A percentile compares a stretch with the other conserved stretches of the same genome.
Evolutionary conservation across 2,888 invertebrate genomes (phyloP).

Genomic region (Sturmia bella): DNA sequence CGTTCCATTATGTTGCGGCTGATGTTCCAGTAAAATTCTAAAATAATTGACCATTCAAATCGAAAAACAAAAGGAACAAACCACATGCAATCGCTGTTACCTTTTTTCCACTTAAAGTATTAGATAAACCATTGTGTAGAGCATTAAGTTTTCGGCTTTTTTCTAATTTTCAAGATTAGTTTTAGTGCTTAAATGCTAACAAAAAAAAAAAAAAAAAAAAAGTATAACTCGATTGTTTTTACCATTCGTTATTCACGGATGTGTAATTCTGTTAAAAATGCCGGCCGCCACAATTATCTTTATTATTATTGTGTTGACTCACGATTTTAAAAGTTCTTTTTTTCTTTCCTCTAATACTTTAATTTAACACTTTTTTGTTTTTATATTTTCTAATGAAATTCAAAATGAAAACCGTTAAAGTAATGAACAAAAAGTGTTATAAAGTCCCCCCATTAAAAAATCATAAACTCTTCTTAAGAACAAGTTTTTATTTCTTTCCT

Average conservation of each 20-base stretch:
- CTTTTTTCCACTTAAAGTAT: constrained; percentile 43
- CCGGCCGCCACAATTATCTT: background rate
- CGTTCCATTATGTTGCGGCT: constrained; percentile 26
- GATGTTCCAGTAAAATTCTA: constrained; percentile 42
- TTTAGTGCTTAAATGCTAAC: too few species aligned
- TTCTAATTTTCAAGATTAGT: too few species aligned
- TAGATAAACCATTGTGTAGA: constrained; percentile 14
- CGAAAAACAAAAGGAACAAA: background rate
- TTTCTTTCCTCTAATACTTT: background rate
- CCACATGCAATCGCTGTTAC: constrained; percentile 31
- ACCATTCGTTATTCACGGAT: too few species aligned
- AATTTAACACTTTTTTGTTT: constrained; percentile 20
- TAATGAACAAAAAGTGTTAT: background rate
- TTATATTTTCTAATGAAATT: constrained; percentile 16
- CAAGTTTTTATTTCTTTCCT: background rate
- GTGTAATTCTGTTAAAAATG: background rate
- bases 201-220: background rate
- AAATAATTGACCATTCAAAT: constrained; percentile 52
- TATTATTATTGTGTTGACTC: constrained; percentile 10
- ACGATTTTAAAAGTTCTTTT: constrained; percentile 10
- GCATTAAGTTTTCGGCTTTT: constrained; percentile 20
- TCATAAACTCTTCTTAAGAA: background rate
- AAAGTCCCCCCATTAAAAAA: constrained; percentile 8
- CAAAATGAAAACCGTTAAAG: constrained; percentile 4
- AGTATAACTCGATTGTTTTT: background rate